Percentiles rank a stretch among this genome's conserved stretches.
Conservation (phyloP, 2,113 vertebrate genomes). For the Ciconia maguari region DNA sequence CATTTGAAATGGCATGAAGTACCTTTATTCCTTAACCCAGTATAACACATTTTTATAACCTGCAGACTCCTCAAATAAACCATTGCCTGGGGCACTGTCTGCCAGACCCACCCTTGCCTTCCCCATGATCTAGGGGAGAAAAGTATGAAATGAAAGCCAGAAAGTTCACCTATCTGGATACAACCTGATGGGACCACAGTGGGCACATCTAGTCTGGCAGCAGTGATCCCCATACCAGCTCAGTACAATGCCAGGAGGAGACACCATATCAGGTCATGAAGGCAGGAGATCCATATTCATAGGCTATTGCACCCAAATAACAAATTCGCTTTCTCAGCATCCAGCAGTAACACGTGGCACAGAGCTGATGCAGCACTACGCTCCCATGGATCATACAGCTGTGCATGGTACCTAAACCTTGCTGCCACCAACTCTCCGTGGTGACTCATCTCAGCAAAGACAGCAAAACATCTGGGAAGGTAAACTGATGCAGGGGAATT, state of each 20-base stretch:
- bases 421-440: accelerated
- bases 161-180: not conserved
- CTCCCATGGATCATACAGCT: not conserved
- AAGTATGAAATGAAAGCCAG: not conserved
- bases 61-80: conserved; percentile 9
- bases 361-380: accelerated
- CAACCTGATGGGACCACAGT: not conserved
- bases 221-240: not conserved
- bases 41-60: not conserved
- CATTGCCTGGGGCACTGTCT: conserved; percentile 29
- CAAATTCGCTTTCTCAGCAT: not conserved
- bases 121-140: not conserved
- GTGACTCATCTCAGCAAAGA: not conserved
- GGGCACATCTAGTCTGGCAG: conserved; percentile 28
- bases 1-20: not conserved
- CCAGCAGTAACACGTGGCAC: not conserved
- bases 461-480: not conserved
- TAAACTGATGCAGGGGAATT: not conserved
- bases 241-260: not conserved
- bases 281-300: not conserved
- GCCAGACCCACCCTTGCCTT: conserved; percentile 24
- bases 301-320: not conserved
- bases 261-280: not conserved
- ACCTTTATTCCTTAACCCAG: not conserved
- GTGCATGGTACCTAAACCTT: not conserved